Conservation (phyloP, 1,140 invertebrate species). For the Hycleus phaleratus region DNA sequence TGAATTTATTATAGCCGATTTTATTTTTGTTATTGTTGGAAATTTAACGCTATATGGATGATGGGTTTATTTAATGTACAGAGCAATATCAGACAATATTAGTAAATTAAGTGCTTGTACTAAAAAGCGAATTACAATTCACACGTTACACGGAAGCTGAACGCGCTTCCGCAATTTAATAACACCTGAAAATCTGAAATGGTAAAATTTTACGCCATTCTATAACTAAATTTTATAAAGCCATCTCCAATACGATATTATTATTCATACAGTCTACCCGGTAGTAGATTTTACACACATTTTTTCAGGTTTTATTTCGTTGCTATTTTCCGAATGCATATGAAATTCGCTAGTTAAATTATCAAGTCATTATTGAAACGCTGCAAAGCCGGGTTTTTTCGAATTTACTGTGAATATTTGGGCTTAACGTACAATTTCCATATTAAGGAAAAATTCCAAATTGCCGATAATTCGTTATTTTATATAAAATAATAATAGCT, state of each 20-base stretch:
- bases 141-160: slow-evolving; percentile 5
- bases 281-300: no score
- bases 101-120: slow-evolving; percentile 5
- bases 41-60: no score
- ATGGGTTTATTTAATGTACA: no score
- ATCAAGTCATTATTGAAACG: no score
- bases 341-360: no score
- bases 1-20: no score
- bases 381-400: no score
- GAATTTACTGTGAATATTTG: not conserved
- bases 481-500: not conserved
- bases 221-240: slow-evolving; percentile 9
- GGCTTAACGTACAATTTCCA: slow-evolving; percentile 8
- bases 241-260: not conserved
- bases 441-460: not conserved
- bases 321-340: no score
- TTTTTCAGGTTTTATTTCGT: no score
- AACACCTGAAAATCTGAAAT: slow-evolving; percentile 7
- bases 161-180: slow-evolving; percentile 12
- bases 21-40: no score
- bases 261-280: no score
- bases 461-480: no score
- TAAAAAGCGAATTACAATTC: slow-evolving; percentile 13
- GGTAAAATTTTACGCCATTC: slow-evolving; percentile 9
- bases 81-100: slow-evolving; percentile 10